Percentiles rank a stretch among this genome's conserved stretches.
Conservation (phyloP, 2,888 invertebrate species). For the Emmelina monodactyla region DNA sequence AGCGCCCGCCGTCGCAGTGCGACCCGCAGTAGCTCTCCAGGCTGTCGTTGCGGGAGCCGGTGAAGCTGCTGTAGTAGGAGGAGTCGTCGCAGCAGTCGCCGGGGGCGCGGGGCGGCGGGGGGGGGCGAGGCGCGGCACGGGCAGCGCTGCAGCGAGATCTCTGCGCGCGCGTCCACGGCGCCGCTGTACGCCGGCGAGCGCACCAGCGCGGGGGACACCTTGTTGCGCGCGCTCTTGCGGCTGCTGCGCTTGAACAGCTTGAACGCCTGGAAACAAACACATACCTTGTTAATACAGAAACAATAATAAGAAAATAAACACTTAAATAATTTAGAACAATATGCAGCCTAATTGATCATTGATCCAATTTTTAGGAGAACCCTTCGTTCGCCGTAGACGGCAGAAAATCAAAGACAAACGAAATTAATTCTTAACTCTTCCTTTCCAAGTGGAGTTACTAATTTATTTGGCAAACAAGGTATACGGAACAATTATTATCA, state of each 20-base stretch:
- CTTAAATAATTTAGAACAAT: too few species aligned
- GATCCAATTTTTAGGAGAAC: too few species aligned
- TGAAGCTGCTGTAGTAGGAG: conserved; percentile 38
- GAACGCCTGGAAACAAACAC: conserved; percentile 43
- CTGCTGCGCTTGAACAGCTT: conserved; percentile 51
- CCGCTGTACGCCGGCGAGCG: conserved; percentile 49
- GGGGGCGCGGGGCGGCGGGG: conserved; percentile 23
- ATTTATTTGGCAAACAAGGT: too few species aligned
- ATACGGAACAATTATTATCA: too few species aligned
- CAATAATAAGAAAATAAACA: not conserved
- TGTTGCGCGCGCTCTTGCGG: conserved; percentile 37
- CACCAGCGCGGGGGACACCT: conserved; percentile 42
- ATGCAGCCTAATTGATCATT: too few species aligned
- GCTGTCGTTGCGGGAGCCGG: conserved; percentile 42
- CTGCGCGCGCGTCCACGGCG: conserved; percentile 48
- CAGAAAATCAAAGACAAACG: too few species aligned
- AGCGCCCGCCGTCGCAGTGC: conserved; percentile 23
- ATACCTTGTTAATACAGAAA: conserved; percentile 2
- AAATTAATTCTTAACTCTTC: too few species aligned
- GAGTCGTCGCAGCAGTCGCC: conserved; percentile 35
- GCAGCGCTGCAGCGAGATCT: conserved; percentile 48
- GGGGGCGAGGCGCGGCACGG: conserved; percentile 43
- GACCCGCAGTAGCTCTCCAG: conserved; percentile 36
- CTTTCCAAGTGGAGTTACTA: too few species aligned
- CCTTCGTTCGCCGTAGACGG: too few species aligned